Evolutionary conservation across 2,797 vertebrate genomes (phyloP), one percentile per base, ranked within the genome.

Genomic region (Chrysocyon brachyurus): DNA sequence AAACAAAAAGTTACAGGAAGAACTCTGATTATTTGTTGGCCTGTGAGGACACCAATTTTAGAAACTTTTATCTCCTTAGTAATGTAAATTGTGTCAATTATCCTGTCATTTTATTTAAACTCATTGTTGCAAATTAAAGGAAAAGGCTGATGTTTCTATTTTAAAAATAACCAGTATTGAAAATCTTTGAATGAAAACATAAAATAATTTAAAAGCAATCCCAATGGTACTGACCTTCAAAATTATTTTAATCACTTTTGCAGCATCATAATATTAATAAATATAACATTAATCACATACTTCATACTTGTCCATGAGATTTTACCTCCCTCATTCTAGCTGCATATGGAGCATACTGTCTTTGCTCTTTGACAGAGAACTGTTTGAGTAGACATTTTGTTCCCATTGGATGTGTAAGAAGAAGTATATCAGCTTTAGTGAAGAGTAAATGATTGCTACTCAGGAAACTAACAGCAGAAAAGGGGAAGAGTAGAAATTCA

Each of bases 361-460:
- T 82, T 68, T 93, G 90, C 24, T 93, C 90, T 92, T 81, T 94
- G 91, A 59, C 64, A 90, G 93, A 94, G 77, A 93, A 85, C 49
- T 68, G 3, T 90, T 82, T 61, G 72, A 68, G n/a, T 61, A 96
- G 84, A 97, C 92, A 73, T 87, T 94, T 70, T 70, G 85, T 87
- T 86, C 33, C n/a, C 77, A 56, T 2, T 57, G 84, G 49, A 66
- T 36, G 78, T 87, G 36, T 82, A 96, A 91, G 94, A 95, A 92
- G 14, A 85, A 90, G 49, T 54, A 96, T 56, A 52, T 57, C 70
- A 26, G 17, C 52, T 95, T 84, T 85, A 91, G 54, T 79, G 78
- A 94, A 92, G 85, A 31, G 63, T 49, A 73, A 88, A 84, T 59
- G n/a, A 68, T 2, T 73, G 64, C 52, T 66, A 85, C 31, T 96